Evolutionary conservation across 2,113 vertebrate species (phyloP).

Genomic region (Struthio camelus): DNA sequence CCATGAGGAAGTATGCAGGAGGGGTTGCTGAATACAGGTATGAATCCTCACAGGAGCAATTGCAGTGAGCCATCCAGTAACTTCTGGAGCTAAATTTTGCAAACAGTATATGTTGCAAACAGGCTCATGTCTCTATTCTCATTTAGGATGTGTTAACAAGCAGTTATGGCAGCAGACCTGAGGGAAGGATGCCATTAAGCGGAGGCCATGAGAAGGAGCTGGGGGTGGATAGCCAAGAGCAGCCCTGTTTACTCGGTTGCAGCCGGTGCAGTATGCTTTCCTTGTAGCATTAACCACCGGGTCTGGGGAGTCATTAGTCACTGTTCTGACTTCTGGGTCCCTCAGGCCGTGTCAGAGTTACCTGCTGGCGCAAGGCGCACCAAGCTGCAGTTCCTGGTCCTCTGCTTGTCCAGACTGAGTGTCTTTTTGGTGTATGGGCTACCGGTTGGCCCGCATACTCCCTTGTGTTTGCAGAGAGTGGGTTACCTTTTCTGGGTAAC

Average conservation of each 20-base stretch:
- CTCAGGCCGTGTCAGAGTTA: background rate
- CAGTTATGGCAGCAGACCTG: background rate
- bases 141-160: background rate
- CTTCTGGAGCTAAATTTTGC: background rate
- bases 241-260: accelerated
- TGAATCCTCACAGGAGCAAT: background rate
- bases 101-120: background rate
- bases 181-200: background rate
- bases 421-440: background rate
- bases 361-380: background rate
- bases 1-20: constrained; percentile 97
- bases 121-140: background rate
- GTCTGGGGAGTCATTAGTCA: background rate
- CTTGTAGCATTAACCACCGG: background rate
- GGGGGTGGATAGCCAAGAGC: background rate
- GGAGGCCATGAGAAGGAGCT: background rate
- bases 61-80: background rate
- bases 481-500: background rate
- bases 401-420: background rate
- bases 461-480: background rate
- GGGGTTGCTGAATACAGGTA: constrained; percentile 97
- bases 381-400: background rate
- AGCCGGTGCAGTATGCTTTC: background rate
- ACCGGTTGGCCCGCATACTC: background rate
- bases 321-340: background rate